Evolutionary conservation across 2,888 invertebrate species (phyloP), one percentile per base, ranked within the genome.

Genomic region (Hemistola chrysoprasaria): DNA sequence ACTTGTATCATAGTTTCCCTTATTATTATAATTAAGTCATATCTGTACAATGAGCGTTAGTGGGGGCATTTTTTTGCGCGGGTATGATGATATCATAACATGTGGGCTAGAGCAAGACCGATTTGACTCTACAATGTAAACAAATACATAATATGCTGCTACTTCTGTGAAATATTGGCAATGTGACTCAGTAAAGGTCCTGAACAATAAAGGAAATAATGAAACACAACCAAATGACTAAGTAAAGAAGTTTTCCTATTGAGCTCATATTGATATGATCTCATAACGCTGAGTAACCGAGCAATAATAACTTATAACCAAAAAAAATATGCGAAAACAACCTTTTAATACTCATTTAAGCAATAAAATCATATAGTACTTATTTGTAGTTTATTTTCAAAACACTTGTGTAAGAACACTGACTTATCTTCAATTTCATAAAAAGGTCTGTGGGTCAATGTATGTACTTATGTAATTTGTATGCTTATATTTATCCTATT

Each of bases 31-130:
- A 16, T 16, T 16, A 2, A 3, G 16, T 16, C 16, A 16, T n/a
- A n/a, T 16, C 16, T 16, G 16, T 16, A 4, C 16, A 3, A 4
- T 4, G 2, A 16, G 16, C 41, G 50, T 29, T 36, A 31, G 41
- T 40, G 43, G 46, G 52, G 48, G 38, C 37, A 39, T 59, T 66
- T 71, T 69, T 69, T 71, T 59, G 59, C 45, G 22, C 40, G 24
- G 47, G 39, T 39, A n/a, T n/a, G n/a, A 59, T 77, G 76, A 77
- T 70, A 62, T 75, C 75, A 77, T 36, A 34, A 42, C 64, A 69
- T 63, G 66, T 68, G 68, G 71, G 66, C 54, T 59, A 57, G 46
- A 48, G 16, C 50, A 50, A 56, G 59, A 62, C 40, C 35, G 37
- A 43, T 40, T 47, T 37, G 35, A 32, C 30, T 26, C 23, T 47